phyloP scores from a whole-genome alignment of 2,888 invertebrate species.

The Toxonevra muliebris region DNA sequence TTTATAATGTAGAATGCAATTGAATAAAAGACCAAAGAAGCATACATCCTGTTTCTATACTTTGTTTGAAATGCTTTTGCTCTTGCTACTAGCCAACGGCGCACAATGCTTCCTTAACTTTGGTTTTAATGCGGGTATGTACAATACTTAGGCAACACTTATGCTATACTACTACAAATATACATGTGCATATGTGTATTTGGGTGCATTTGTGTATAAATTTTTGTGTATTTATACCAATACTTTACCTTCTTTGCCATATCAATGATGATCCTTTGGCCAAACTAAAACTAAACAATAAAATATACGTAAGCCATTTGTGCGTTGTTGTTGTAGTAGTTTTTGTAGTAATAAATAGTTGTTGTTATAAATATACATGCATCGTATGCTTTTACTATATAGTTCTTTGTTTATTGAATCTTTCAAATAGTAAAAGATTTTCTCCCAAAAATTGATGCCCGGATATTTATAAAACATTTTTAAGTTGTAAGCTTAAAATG shows the following conservation, averaged over 20 bases:
- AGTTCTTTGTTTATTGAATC: background rate
- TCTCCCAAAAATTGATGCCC: conserved; percentile 2
- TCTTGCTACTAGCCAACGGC: no score
- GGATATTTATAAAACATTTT: conserved; percentile 12
- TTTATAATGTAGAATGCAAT: background rate
- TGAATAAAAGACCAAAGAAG: conserved; percentile 21
- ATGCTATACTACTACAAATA: no score
- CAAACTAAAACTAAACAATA: conserved; percentile 28
- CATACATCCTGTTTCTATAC: conserved; percentile 19
- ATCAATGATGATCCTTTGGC: conserved; percentile 35
- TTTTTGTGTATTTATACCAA: conserved; percentile 4
- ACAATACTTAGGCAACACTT: no score
- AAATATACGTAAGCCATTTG: background rate
- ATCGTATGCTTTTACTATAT: no score
- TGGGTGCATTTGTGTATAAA: background rate
- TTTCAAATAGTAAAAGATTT: conserved; percentile 1
- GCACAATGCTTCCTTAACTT: no score
- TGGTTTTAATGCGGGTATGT: no score
- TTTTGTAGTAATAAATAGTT: background rate
- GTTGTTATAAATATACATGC: background rate
- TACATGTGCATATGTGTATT: background rate
- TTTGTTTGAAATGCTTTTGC: no score
- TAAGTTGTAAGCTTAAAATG: conserved; percentile 15
- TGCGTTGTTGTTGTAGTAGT: background rate
- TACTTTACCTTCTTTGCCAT: conserved; percentile 26